Conservation (phyloP, 2,113 vertebrate genomes). For the Pachycephala philippinensis region DNA sequence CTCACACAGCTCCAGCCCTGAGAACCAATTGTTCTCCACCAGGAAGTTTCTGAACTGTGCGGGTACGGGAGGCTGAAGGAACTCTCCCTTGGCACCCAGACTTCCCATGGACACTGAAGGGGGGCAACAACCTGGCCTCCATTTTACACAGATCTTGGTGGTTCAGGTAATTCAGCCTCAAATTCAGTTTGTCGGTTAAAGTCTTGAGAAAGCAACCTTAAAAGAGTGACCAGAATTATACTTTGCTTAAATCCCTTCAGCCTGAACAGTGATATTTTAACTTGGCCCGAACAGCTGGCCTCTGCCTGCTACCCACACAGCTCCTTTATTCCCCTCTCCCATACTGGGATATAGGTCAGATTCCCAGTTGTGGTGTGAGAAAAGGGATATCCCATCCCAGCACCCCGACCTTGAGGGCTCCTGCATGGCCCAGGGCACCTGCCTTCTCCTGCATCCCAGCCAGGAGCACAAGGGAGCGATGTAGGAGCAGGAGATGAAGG, state of each 20-base stretch:
- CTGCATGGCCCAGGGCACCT: background rate
- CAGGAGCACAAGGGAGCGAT: background rate
- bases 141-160: background rate
- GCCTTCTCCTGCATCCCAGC: background rate
- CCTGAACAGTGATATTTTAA: background rate
- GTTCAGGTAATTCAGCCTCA: background rate
- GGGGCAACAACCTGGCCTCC: background rate
- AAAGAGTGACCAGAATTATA: background rate
- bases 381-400: background rate
- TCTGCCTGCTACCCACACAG: background rate
- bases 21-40: background rate
- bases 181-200: background rate
- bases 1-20: background rate
- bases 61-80: background rate
- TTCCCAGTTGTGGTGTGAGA: background rate
- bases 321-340: background rate
- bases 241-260: background rate
- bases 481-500: background rate
- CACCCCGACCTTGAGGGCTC: background rate
- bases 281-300: background rate
- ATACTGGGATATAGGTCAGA: rapidly evolving
- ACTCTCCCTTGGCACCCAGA: background rate
- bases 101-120: background rate
- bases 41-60: background rate
- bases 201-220: background rate